A percentile compares a stretch with the other conserved stretches of the same genome.
phyloP scores from a whole-genome alignment of 23 tunicate genomes.

The Phallusia fumigata region DNA sequence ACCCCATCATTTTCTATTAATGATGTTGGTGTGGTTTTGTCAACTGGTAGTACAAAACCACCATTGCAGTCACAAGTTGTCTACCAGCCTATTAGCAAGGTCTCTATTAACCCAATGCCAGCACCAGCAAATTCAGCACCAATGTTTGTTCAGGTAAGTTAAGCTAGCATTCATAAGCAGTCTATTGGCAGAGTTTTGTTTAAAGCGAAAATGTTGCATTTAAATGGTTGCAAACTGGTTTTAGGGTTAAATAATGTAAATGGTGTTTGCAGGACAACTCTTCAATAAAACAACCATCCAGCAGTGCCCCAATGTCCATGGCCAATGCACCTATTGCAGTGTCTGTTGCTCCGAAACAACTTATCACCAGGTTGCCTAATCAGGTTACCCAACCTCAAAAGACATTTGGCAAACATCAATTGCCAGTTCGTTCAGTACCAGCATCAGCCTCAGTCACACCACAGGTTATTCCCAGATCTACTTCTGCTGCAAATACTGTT shows the following conservation, averaged over 20 bases:
- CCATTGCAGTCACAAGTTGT: not conserved
- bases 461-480: conserved; percentile 38
- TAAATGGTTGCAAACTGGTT: not conserved
- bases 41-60: conserved; percentile 20
- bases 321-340: conserved; percentile 8
- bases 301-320: not conserved
- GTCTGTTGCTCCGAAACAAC: conserved; percentile 29
- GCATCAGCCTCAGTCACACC: conserved; percentile 27
- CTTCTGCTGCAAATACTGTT: conserved; percentile 14
- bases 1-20: conserved; percentile 13
- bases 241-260: no score
- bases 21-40: not conserved
- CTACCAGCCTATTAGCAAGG: conserved; percentile 1
- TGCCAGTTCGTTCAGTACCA: conserved; percentile 42
- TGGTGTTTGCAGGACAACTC: not conserved
- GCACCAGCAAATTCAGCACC: not conserved
- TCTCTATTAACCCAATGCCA: not conserved
- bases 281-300: not conserved
- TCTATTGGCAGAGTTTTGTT: not conserved
- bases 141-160: not conserved
- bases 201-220: not conserved
- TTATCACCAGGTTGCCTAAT: not conserved
- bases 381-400: conserved; percentile 27
- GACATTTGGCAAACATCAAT: conserved; percentile 47
- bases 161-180: not conserved